phyloP scores from a whole-genome alignment of 2,888 invertebrate genomes.

The Chymomyza fuscimana region DNA sequence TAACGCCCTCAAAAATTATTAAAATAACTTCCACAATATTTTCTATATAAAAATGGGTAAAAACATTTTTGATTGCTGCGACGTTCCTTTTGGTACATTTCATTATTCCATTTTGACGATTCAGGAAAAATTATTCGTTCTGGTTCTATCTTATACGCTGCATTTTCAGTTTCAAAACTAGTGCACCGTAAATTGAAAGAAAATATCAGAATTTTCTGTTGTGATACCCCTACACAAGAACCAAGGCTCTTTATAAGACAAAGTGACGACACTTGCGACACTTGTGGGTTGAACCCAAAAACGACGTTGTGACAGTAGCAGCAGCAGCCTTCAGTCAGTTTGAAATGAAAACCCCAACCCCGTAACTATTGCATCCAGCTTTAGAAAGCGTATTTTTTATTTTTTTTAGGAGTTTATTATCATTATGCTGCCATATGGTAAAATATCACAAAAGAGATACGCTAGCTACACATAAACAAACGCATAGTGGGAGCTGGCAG shows the following conservation, averaged over 20 bases:
- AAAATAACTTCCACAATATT: no score
- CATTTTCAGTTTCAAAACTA: no score
- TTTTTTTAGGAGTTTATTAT: constrained; percentile 77
- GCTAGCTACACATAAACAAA: constrained; percentile 23
- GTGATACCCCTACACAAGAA: not conserved
- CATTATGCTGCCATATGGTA: constrained; percentile 74
- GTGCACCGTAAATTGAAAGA: constrained; percentile 60
- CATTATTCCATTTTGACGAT: not conserved
- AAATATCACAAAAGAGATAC: constrained; percentile 44
- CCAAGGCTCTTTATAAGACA: not conserved
- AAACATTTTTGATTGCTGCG: no score
- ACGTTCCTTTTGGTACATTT: no score
- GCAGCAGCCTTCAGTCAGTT: not conserved
- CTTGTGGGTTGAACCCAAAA: not conserved
- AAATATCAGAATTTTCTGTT: constrained; percentile 44
- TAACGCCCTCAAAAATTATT: no score
- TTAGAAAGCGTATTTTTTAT: constrained; percentile 24
- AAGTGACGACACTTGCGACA: not conserved
- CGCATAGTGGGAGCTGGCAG: not conserved
- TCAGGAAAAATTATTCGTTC: not conserved
- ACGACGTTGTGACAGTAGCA: not conserved
- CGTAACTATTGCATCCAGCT: constrained; percentile 25
- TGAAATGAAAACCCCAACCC: not conserved
- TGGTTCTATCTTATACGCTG: not conserved
- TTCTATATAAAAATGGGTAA: no score